phyloP scores from a whole-genome alignment of 2,113 vertebrate species.

The Toxotes jaculatrix region DNA sequence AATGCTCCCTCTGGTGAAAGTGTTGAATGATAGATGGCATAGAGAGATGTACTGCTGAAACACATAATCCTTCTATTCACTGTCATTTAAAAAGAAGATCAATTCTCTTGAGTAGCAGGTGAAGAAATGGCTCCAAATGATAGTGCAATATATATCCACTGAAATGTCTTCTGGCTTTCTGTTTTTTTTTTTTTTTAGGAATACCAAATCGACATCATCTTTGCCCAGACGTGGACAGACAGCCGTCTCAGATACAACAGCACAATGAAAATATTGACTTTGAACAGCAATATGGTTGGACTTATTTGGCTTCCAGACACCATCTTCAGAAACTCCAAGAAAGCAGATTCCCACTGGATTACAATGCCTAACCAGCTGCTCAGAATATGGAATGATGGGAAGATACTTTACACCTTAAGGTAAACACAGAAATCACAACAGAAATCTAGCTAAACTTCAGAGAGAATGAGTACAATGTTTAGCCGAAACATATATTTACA shows the following conservation, averaged over 20 bases:
- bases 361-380: constrained; percentile 97
- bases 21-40: constrained; percentile 10
- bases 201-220: constrained; percentile 98
- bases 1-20: constrained; percentile 1
- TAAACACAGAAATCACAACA: constrained; percentile 61
- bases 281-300: constrained; percentile 98
- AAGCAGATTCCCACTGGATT: constrained; percentile 96
- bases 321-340: constrained; percentile 97
- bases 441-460: no score
- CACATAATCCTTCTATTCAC: constrained; percentile 10
- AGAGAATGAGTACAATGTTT: no score
- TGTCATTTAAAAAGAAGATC: constrained; percentile 26
- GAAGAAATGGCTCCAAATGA: background rate
- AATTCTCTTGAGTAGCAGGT: constrained; percentile 7
- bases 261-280: constrained; percentile 94
- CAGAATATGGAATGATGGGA: constrained; percentile 98
- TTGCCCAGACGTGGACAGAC: constrained; percentile 98
- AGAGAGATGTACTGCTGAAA: constrained; percentile 37
- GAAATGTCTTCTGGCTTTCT: background rate
- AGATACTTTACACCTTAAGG: constrained; percentile 96
- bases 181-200: constrained; percentile 84
- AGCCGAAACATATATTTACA: no score
- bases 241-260: constrained; percentile 96
- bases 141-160: background rate
- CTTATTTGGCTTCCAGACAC: constrained; percentile 97